Percentiles rank a stretch among this genome's conserved stretches.
Conservation (phyloP, 2,888 invertebrate species). For the Meteorus cinctellus region DNA sequence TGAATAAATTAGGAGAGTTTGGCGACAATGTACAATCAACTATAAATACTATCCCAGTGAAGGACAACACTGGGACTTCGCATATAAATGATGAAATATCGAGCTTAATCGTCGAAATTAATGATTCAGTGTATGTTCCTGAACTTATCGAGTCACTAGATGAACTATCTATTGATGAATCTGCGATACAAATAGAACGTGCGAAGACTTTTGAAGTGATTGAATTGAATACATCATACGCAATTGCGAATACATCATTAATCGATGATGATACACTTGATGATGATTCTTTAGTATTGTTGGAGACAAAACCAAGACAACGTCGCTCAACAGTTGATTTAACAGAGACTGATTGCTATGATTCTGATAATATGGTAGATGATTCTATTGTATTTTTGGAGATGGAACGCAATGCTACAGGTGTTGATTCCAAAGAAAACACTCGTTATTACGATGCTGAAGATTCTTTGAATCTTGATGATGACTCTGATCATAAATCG, state of each 20-base stretch:
- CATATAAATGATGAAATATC: background rate
- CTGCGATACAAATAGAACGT: background rate
- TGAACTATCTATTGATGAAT: background rate
- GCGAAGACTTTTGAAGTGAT: no score
- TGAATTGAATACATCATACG: background rate
- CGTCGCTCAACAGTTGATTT: background rate
- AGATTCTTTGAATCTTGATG: background rate
- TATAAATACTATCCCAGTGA: background rate
- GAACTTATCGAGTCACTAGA: background rate
- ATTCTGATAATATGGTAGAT: background rate
- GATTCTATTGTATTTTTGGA: background rate
- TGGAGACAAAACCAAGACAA: background rate
- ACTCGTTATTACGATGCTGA: slow-evolving; percentile 11
- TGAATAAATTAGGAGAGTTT: background rate
- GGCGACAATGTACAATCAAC: background rate
- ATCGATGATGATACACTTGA: no score
- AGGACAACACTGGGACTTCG: no score
- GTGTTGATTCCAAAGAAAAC: background rate
- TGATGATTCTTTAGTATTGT: background rate
- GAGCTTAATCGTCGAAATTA: background rate
- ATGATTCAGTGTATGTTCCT: background rate
- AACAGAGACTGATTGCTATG: background rate
- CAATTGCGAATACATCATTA: background rate
- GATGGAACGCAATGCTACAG: background rate
- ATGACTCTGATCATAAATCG: background rate